Evolutionary conservation across 2,888 invertebrate genomes (phyloP).

Genomic region (Tinea semifulvella): DNA sequence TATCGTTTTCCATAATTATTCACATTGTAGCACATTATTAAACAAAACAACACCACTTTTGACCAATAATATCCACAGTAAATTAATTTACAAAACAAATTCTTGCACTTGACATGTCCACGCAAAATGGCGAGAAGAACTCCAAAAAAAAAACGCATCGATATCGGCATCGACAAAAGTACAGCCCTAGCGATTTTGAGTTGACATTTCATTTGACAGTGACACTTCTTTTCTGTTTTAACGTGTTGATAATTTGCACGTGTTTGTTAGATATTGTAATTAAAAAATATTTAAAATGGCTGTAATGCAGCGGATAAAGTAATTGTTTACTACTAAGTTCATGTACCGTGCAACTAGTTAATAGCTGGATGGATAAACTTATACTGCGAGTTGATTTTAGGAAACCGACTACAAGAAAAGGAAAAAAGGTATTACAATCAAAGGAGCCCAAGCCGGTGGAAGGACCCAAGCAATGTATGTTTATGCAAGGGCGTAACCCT

Average conservation of each 20-base stretch:
- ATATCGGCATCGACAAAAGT: no score
- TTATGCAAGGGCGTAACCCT: conserved; percentile 85
- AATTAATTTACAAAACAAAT: no score
- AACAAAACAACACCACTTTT: no score
- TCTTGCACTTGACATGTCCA: no score
- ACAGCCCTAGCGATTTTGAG: not conserved
- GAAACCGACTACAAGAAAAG: conserved; percentile 88
- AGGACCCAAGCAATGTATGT: conserved; percentile 83
- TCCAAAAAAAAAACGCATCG: no score
- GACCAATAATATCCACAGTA: no score
- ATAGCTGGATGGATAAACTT: not conserved
- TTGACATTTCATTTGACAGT: not conserved
- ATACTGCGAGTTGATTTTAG: conserved; percentile 52
- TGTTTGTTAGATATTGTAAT: not conserved
- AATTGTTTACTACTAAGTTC: conserved; percentile 16
- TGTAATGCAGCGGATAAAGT: conserved; percentile 55
- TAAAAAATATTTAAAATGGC: conserved; percentile 29
- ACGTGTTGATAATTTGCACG: no score
- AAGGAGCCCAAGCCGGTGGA: conserved; percentile 90
- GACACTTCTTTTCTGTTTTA: not conserved
- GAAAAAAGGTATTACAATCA: conserved; percentile 82
- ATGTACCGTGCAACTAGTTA: not conserved
- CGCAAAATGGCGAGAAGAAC: no score
- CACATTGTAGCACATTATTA: no score
- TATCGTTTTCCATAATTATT: no score